Percentiles rank a stretch among this genome's conserved stretches.
These are phyloP conservation scores for Thera obeliscata DNA, from an alignment of 2,888 invertebrate species.

Conservation along the genomic window DNA sequence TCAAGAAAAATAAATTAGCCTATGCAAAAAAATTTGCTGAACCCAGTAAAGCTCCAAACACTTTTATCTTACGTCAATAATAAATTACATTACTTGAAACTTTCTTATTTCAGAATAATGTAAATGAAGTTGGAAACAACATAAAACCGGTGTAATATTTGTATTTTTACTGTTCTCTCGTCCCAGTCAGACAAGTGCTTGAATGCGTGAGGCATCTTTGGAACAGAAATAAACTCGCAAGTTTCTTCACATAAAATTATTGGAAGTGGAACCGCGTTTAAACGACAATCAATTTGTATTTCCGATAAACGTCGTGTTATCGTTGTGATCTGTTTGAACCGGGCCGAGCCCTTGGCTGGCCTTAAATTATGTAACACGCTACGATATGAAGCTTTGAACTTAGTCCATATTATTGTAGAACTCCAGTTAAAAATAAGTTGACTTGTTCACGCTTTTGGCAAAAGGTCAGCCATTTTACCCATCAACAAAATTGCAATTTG, in stretches of 20 bases:
- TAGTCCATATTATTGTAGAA: conserved; percentile 28
- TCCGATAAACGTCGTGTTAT: conserved; percentile 65
- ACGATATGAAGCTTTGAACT: conserved; percentile 26
- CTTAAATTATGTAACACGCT: conserved; percentile 41
- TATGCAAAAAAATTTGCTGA: conserved; percentile 24
- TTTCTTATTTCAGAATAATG: conserved; percentile 44
- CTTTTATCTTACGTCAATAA: conserved; percentile 40
- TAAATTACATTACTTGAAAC: conserved; percentile 42
- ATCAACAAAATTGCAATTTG: conserved; percentile 60
- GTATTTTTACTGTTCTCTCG: conserved; percentile 43
- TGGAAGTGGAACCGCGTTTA: conserved; percentile 48
- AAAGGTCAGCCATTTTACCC: conserved; percentile 38
- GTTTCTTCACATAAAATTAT: conserved; percentile 41
- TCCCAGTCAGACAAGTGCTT: conserved; percentile 37
- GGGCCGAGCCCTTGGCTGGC: conserved; percentile 51
- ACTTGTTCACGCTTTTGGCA: conserved; percentile 30
- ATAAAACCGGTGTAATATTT: conserved; percentile 42
- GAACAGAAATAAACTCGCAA: conserved; percentile 34
- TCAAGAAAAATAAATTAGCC: conserved; percentile 25
- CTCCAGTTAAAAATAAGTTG: conserved; percentile 27
- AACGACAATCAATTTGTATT: conserved; percentile 69
- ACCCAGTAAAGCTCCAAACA: conserved; percentile 35
- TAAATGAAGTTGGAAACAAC: conserved; percentile 42
- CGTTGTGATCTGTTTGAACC: conserved; percentile 48
- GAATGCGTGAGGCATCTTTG: conserved; percentile 35